These are phyloP conservation scores for Notolepis coatsorum DNA, from an alignment of 2,797 vertebrate genomes.

Conservation along the genomic window DNA sequence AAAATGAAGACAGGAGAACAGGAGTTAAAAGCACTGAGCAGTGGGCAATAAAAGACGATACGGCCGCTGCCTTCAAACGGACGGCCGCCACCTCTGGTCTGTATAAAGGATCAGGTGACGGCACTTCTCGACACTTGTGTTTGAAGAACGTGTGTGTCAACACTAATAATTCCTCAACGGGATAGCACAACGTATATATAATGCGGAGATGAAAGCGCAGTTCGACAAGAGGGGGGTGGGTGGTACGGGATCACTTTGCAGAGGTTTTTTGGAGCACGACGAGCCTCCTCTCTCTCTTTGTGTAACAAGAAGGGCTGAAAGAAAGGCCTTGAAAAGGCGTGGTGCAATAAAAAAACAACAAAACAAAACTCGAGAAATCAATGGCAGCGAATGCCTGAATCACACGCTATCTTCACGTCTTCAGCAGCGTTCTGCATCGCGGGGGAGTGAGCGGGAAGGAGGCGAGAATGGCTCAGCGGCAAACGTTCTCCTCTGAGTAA, in stretches of 20 bases:
- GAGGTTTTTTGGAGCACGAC: neutral
- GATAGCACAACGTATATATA: constrained; percentile 3
- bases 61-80: constrained; percentile 29
- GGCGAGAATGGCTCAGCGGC: neutral
- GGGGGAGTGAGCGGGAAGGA: neutral
- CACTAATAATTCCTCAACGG: constrained; percentile 17
- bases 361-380: no score
- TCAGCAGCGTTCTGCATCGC: neutral
- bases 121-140: constrained; percentile 37
- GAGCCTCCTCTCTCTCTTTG: neutral
- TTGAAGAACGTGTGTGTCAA: constrained; percentile 11
- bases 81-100: constrained; percentile 19
- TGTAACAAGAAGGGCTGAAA: neutral
- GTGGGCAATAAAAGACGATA: constrained; percentile 38
- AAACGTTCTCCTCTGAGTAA: neutral
- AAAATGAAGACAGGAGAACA: constrained; percentile 16
- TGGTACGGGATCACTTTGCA: no score
- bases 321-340: neutral
- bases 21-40: constrained; percentile 18
- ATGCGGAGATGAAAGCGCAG: constrained; percentile 27
- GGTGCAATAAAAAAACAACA: neutral
- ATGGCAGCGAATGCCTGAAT: neutral
- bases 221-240: constrained; percentile 42
- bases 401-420: neutral
- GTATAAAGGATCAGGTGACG: constrained; percentile 52